Percentiles rank a stretch among this genome's conserved stretches.
These are phyloP conservation scores for Eurypyga helias DNA, from an alignment of 2,113 vertebrate species.

Conservation along the genomic window DNA sequence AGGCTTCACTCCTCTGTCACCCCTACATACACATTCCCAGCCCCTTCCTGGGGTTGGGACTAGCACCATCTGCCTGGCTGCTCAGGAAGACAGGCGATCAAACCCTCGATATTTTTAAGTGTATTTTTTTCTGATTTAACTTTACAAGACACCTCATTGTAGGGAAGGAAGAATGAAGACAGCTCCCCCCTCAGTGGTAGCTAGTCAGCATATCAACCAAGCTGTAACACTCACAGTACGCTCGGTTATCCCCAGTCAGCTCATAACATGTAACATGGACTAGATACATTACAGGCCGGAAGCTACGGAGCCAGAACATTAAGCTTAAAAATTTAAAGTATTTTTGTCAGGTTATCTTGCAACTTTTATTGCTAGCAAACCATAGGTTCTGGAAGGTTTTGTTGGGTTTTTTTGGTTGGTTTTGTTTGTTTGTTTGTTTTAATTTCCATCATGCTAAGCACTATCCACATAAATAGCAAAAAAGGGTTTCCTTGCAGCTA, in stretches of 20 bases:
- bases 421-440: too few relatives aligned
- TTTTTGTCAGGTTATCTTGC: too few relatives aligned
- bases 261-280: background rate
- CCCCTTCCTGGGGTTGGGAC: background rate
- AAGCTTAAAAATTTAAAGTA: too few relatives aligned
- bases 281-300: background rate
- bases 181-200: background rate
- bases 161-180: background rate
- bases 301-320: background rate
- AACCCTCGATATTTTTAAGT: accelerated
- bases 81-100: background rate
- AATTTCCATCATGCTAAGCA: background rate
- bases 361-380: background rate
- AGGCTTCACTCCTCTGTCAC: background rate
- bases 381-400: background rate
- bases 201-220: background rate
- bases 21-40: background rate
- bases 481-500: background rate
- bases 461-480: background rate
- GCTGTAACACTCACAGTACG: background rate
- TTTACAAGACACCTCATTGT: background rate
- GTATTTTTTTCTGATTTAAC: background rate
- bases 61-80: background rate
- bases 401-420: too few relatives aligned
- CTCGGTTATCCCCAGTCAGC: background rate